phyloP scores from a whole-genome alignment of 2,888 invertebrate genomes.

The Formica aserva region DNA sequence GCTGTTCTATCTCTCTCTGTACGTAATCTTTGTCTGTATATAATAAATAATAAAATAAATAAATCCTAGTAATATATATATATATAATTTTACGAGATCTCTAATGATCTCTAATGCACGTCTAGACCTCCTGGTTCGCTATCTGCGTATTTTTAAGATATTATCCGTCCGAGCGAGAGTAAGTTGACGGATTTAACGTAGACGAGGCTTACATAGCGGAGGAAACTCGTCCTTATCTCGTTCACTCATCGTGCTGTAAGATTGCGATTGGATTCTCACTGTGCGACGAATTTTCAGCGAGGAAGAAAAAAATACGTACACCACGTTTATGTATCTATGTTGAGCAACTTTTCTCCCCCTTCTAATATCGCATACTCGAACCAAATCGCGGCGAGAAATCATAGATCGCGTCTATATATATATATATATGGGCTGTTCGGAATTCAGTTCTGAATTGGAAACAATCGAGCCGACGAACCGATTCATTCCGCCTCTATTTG shows the following conservation, averaged over 20 bases:
- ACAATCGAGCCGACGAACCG: constrained; percentile 7
- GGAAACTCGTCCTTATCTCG: neutral
- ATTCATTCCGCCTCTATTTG: neutral
- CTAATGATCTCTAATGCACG: neutral
- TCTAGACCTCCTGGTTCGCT: neutral
- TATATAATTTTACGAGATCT: neutral
- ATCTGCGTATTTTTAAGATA: constrained; percentile 7
- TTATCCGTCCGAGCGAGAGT: constrained; percentile 8
- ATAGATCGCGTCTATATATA: constrained; percentile 42
- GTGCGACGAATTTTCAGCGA: constrained; percentile 14
- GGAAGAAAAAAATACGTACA: neutral
- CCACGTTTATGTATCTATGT: constrained; percentile 76
- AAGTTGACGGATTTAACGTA: constrained; percentile 18
- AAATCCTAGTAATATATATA: neutral
- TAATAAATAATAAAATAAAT: neutral
- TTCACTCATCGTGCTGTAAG: neutral
- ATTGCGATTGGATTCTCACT: neutral
- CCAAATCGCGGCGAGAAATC: constrained; percentile 67
- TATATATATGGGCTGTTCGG: neutral
- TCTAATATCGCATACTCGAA: constrained; percentile 65
- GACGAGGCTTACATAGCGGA: neutral
- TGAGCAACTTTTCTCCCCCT: constrained; percentile 78
- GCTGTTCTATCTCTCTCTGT: neutral
- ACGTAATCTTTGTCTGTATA: neutral
- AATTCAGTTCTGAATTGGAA: constrained; percentile 58